A percentile compares a stretch with the other conserved stretches of the same genome.
Conservation (phyloP, 2,797 vertebrate species). For the Chaenodraco wilsoni region DNA sequence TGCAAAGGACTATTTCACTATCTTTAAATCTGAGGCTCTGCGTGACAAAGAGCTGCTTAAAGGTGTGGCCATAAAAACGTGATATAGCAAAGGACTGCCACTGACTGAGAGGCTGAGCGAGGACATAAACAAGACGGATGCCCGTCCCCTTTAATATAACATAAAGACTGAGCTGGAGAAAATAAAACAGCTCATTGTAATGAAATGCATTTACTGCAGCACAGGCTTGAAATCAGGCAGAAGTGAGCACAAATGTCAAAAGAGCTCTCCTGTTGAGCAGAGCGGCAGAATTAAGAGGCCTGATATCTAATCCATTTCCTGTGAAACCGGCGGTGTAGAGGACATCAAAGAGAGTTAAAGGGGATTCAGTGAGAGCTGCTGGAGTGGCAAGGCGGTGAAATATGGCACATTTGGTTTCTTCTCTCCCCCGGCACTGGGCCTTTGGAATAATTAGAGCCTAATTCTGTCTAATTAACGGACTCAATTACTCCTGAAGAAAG, state of each 20-base stretch:
- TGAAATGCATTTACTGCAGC: slow-evolving; percentile 82
- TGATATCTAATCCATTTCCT: slow-evolving; percentile 83
- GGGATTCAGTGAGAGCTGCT: slow-evolving; percentile 72
- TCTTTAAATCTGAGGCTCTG: slow-evolving; percentile 73
- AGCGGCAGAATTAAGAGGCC: slow-evolving; percentile 74
- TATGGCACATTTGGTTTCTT: slow-evolving; percentile 80
- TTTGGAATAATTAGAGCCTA: slow-evolving; percentile 87
- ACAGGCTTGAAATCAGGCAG: slow-evolving; percentile 77
- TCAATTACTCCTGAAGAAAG: slow-evolving; percentile 88
- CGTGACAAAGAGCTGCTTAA: slow-evolving; percentile 77
- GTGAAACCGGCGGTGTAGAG: slow-evolving; percentile 76
- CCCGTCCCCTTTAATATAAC: slow-evolving; percentile 81
- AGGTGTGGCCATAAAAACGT: slow-evolving; percentile 80
- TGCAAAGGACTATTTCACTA: slow-evolving; percentile 65
- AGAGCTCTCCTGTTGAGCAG: slow-evolving; percentile 79
- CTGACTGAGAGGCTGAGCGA: slow-evolving; percentile 75
- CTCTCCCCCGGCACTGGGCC: slow-evolving; percentile 81
- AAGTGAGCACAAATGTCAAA: slow-evolving; percentile 79
- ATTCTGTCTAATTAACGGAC: slow-evolving; percentile 89
- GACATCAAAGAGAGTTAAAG: slow-evolving; percentile 83
- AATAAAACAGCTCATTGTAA: slow-evolving; percentile 84
- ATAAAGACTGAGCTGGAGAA: slow-evolving; percentile 79
- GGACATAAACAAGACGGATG: slow-evolving; percentile 85
- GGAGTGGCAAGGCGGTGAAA: slow-evolving; percentile 77
- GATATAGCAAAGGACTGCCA: slow-evolving; percentile 82